Conservation (phyloP, 2,797 vertebrate genomes). For the Acanthurus tractus region DNA sequence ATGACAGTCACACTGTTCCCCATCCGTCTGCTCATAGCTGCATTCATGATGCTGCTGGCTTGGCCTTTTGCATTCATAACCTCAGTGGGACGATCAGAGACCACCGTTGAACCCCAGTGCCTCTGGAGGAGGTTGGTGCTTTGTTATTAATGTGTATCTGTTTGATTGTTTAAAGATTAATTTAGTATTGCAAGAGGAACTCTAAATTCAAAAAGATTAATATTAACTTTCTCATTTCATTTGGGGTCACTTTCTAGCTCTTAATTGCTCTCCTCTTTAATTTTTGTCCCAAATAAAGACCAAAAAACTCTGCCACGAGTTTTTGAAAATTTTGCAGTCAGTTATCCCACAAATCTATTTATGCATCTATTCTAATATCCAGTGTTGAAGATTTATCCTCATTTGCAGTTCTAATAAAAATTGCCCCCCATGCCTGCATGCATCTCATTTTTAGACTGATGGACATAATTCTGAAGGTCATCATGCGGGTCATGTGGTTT, state of each 20-base stretch:
- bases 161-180: not conserved
- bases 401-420: slow-evolving; percentile 1
- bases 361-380: not conserved
- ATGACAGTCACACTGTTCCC: slow-evolving; percentile 98
- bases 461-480: slow-evolving; percentile 90
- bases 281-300: slow-evolving; percentile 7
- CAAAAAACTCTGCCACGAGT: slow-evolving; percentile 3
- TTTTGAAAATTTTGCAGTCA: not conserved
- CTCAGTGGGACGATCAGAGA: slow-evolving; percentile 89
- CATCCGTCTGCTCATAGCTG: slow-evolving; percentile 92
- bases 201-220: no score
- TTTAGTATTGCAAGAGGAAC: not conserved
- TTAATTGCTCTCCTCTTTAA: not conserved
- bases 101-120: slow-evolving; percentile 89
- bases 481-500: slow-evolving; percentile 99
- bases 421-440: not conserved
- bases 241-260: not conserved
- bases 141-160: not conserved
- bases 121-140: slow-evolving; percentile 94
- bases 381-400: not conserved
- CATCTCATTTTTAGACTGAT: slow-evolving; percentile 84
- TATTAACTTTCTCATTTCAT: not conserved
- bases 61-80: slow-evolving; percentile 97
- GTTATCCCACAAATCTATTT: not conserved
- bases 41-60: slow-evolving; percentile 97